Conservation (phyloP, 2,113 vertebrate genomes). For the Rhinolophus sinicus region DNA sequence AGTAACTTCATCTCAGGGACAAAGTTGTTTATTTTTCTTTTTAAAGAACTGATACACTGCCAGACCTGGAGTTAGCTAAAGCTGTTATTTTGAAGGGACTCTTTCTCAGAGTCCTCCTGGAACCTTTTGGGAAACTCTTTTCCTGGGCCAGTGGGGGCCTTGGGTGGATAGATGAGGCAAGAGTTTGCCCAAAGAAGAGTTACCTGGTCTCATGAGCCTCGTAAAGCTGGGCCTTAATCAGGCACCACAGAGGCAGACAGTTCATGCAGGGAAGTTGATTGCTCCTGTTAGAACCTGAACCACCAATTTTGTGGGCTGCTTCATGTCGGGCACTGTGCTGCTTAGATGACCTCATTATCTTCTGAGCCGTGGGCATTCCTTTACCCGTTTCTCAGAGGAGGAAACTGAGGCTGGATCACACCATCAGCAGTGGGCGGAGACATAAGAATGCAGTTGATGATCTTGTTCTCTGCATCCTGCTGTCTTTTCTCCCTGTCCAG, state of each 20-base stretch:
- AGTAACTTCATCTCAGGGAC: not conserved
- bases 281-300: not conserved
- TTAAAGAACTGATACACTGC: not conserved
- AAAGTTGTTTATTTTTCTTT: constrained; percentile 42
- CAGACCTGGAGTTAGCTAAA: not conserved
- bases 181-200: not conserved
- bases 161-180: not conserved
- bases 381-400: not conserved
- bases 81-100: not conserved
- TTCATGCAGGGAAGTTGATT: not conserved
- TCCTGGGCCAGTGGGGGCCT: not conserved
- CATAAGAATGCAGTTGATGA: not conserved
- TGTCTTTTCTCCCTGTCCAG: not conserved
- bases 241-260: not conserved
- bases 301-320: not conserved
- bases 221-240: not conserved
- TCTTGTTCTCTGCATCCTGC: not conserved
- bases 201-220: not conserved
- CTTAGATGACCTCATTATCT: not conserved
- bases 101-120: not conserved
- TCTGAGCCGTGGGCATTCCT: not conserved
- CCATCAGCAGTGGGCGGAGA: not conserved
- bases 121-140: not conserved
- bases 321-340: not conserved
- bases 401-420: not conserved